phyloP scores from a whole-genome alignment of 2,113 vertebrate species.

The Panthera leo region DNA sequence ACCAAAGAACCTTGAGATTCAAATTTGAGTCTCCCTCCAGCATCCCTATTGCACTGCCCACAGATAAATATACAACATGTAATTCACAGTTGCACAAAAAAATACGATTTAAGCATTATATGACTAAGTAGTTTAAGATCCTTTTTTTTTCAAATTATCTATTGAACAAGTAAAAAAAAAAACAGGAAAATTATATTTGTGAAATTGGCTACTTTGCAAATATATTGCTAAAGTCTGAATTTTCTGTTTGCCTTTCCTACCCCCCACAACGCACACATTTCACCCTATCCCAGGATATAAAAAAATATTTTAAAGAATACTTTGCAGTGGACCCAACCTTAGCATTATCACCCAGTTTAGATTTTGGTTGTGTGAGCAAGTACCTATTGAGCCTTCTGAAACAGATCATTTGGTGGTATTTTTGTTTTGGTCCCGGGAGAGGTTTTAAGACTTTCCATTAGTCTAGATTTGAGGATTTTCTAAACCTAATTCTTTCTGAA shows the following conservation, averaged over 20 bases:
- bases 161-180: background rate
- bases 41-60: background rate
- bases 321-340: constrained; percentile 2
- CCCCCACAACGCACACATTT: background rate
- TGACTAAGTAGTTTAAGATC: background rate
- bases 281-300: background rate
- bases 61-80: background rate
- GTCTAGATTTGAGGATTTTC: constrained; percentile 14
- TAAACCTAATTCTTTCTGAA: constrained; percentile 29
- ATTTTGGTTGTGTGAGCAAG: background rate
- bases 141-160: background rate
- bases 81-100: constrained; percentile 14
- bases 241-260: background rate
- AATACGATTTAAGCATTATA: background rate
- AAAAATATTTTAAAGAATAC: background rate
- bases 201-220: constrained; percentile 34
- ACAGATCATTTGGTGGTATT: constrained; percentile 46
- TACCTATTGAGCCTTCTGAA: constrained; percentile 11
- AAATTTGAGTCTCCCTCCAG: background rate
- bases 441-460: constrained; percentile 44
- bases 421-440: constrained; percentile 33
- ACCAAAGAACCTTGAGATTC: background rate
- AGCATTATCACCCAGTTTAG: constrained; percentile 36
- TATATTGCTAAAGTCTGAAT: background rate
- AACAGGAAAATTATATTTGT: background rate